These are phyloP conservation scores for Oscheius onirici DNA, from an alignment of 2,888 invertebrate species.

Conservation along the genomic window DNA sequence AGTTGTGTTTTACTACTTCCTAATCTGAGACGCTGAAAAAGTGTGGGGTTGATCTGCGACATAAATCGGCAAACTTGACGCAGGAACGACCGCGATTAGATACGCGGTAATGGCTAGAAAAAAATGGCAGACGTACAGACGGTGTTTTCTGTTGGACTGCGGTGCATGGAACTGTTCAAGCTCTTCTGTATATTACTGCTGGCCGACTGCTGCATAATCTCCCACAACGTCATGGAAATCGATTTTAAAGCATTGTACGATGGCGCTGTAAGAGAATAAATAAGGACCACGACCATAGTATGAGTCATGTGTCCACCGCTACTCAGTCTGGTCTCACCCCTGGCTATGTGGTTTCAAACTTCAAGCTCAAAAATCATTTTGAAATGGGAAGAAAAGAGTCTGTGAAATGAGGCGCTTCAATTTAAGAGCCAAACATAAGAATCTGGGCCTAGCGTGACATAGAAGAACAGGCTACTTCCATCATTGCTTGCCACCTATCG, in stretches of 20 bases:
- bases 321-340: not conserved
- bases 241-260: conserved; percentile 76
- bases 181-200: conserved; percentile 55
- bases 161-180: conserved; percentile 56
- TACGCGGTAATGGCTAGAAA: not conserved
- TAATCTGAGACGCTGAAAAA: not conserved
- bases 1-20: not conserved
- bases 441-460: conserved; percentile 9
- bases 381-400: not conserved
- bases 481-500: conserved; percentile 21
- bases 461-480: conserved; percentile 26
- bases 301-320: not conserved
- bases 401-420: conserved; percentile 6
- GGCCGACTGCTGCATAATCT: conserved; percentile 76
- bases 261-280: conserved; percentile 73
- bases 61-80: not conserved
- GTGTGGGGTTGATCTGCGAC: not conserved
- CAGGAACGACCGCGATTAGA: conserved; percentile 1
- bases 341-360: conserved; percentile 1
- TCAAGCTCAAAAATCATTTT: not conserved
- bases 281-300: not conserved
- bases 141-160: conserved; percentile 42
- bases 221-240: conserved; percentile 76
- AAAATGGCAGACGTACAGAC: conserved; percentile 12
- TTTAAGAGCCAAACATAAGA: conserved; percentile 13